Evolutionary conservation across 2,888 invertebrate genomes (phyloP), one percentile per base, ranked within the genome.

Genomic region (Torymus aiolomorphi): DNA sequence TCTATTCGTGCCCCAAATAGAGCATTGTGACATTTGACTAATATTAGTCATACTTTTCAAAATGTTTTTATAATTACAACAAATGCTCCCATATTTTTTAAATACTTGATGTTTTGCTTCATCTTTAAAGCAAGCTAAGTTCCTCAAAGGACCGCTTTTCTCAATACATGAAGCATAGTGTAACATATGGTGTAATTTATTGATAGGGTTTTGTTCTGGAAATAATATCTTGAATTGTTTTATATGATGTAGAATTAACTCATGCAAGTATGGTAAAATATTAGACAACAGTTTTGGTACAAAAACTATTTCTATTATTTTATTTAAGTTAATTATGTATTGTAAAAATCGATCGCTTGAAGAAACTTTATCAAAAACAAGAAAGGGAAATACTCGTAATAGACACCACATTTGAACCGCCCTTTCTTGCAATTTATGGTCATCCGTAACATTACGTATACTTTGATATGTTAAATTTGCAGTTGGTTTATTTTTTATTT

Each of bases 401-500:
- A 83, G 62, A 69, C 80, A 83, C 80, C 83, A 81, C 0, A 67
- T 81, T 72, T 83, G 83, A 13, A 56, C 66, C 59, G 80, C 80
- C 14, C 13, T 80, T 76, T 83, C 81, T 12, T 59, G 63, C 3
- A 83, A 20, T 24, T n/a, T 74, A 49, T 83, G 78, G 49, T 81
- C 80, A 12, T 76, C 77, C 0, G 57, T 3, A 31, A 83, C n/a
- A n/a, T n/a, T 12, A 65, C 66, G 59, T 20, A 54, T 57, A 16
- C 14, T 16, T n/a, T n/a, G n/a, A n/a, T n/a, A n/a, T 13, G 61
- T 77, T 57, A 83, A 83, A 61, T 80, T 83, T 20, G 82, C 59
- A 16, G 83, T 80, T n/a, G 83, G 82, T 57, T 82, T 83, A 71
- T 83, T 82, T 71, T 83, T 83, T n/a, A n/a, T n/a, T n/a, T n/a